Evolutionary conservation across 2,888 invertebrate genomes (phyloP).

Genomic region (Ligdia adustata): DNA sequence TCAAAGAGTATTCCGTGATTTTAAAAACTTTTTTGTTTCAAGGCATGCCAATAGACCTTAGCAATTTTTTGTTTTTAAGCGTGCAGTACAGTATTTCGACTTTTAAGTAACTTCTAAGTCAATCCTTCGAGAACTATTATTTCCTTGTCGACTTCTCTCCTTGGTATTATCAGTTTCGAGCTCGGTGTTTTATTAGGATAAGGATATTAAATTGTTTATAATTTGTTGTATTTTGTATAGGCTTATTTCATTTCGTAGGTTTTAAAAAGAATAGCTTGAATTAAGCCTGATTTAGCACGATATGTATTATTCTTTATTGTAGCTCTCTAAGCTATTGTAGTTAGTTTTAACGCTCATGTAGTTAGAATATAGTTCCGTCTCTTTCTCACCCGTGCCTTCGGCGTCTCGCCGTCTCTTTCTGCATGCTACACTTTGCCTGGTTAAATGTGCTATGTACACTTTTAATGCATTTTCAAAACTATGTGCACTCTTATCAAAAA

Average conservation of each 20-base stretch:
- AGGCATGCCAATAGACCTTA: too few relatives aligned
- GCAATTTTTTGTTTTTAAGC: too few relatives aligned
- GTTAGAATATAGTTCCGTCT: constrained; percentile 44
- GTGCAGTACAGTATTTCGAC: too few relatives aligned
- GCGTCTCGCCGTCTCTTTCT: constrained; percentile 47
- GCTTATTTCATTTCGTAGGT: constrained; percentile 1
- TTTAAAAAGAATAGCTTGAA: background rate
- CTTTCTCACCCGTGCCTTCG: constrained; percentile 43
- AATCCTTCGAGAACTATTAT: too few relatives aligned
- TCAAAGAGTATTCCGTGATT: too few relatives aligned
- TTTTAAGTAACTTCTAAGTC: too few relatives aligned
- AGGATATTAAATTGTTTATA: constrained; percentile 1
- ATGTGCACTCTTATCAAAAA: constrained; percentile 16
- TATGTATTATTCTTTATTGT: constrained; percentile 14
- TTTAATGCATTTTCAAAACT: constrained; percentile 22
- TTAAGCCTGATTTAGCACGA: constrained; percentile 8
- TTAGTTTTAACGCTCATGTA: constrained; percentile 45
- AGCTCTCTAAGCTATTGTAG: constrained; percentile 25
- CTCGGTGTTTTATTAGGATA: too few relatives aligned
- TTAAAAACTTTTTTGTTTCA: too few relatives aligned
- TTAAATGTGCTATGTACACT: constrained; percentile 51
- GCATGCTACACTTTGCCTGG: constrained; percentile 66
- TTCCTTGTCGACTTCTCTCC: too few relatives aligned
- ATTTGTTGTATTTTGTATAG: background rate
- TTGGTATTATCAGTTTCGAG: too few relatives aligned